Conservation (phyloP, 2,797 vertebrate species). For the Sebastes minor region DNA sequence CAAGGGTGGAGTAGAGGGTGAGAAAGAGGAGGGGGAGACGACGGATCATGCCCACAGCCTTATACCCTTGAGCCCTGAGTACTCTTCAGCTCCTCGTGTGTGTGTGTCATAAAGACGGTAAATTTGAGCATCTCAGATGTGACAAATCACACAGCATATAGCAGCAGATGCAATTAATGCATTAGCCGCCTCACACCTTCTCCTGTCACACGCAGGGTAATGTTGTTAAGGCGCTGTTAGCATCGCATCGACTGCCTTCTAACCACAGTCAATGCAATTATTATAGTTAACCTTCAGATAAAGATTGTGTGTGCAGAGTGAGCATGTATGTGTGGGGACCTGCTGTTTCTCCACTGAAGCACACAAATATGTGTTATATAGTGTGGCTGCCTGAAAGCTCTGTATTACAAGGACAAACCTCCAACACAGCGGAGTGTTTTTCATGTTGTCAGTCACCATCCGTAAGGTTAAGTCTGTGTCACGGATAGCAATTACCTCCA, state of each 20-base stretch:
- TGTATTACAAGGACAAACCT: constrained; percentile 25
- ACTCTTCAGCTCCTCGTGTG: neutral
- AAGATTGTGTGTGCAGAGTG: neutral
- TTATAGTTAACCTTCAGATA: constrained; percentile 52
- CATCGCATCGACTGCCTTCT: constrained; percentile 33
- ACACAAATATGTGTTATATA: neutral
- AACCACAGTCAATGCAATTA: constrained; percentile 42
- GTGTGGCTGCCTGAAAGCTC: neutral
- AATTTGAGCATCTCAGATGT: neutral
- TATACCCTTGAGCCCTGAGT: neutral
- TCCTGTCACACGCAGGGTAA: constrained; percentile 39
- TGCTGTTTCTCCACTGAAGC: constrained; percentile 7
- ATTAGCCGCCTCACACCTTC: constrained; percentile 34
- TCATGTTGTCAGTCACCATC: neutral
- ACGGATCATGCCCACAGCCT: neutral
- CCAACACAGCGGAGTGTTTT: neutral
- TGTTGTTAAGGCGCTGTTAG: constrained; percentile 52
- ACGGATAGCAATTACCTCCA: neutral
- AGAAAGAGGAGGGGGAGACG: neutral
- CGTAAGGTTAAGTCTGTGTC: neutral
- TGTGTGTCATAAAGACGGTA: neutral
- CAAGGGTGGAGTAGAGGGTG: constrained; percentile 5
- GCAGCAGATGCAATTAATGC: constrained; percentile 40
- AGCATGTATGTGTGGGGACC: neutral
- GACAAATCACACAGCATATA: neutral